phyloP scores from a whole-genome alignment of 2,797 vertebrate genomes.

The Arnoldichthys spilopterus region DNA sequence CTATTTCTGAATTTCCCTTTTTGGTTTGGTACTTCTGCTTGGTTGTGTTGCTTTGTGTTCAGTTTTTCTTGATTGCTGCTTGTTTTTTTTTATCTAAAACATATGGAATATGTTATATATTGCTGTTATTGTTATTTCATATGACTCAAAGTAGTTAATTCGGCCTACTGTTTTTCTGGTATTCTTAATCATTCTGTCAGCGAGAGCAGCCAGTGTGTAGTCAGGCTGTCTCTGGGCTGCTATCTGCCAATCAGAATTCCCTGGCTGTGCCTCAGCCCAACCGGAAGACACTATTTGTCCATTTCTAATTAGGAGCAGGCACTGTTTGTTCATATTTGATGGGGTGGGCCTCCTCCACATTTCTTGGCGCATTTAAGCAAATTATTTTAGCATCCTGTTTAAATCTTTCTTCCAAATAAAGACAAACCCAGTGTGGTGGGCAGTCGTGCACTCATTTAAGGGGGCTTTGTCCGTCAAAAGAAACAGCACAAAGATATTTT shows the following conservation, averaged over 20 bases:
- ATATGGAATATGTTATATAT: background rate
- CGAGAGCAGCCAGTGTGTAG: constrained; percentile 10
- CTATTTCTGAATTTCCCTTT: background rate
- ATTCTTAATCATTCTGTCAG: constrained; percentile 19
- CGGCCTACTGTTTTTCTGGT: background rate
- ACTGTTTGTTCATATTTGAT: constrained; percentile 76
- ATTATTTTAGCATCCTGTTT: constrained; percentile 76
- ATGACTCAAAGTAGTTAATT: background rate
- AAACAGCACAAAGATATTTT: background rate
- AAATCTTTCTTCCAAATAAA: constrained; percentile 70
- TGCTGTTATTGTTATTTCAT: background rate
- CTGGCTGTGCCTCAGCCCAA: constrained; percentile 36
- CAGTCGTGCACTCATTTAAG: constrained; percentile 22
- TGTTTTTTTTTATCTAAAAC: no score
- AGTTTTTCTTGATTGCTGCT: background rate
- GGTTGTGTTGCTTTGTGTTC: background rate
- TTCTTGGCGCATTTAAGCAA: constrained; percentile 77
- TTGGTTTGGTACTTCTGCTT: background rate
- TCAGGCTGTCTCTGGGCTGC: constrained; percentile 14
- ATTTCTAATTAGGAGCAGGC: constrained; percentile 73
- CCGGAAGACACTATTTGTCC: constrained; percentile 61
- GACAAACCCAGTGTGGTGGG: constrained; percentile 17
- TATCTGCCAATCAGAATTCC: constrained; percentile 50
- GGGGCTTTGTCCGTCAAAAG: background rate
- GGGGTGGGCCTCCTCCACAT: constrained; percentile 69